Evolutionary conservation across 1,140 invertebrate species (phyloP), one percentile per base, ranked within the genome.

Genomic region (Drosophila busckii): DNA sequence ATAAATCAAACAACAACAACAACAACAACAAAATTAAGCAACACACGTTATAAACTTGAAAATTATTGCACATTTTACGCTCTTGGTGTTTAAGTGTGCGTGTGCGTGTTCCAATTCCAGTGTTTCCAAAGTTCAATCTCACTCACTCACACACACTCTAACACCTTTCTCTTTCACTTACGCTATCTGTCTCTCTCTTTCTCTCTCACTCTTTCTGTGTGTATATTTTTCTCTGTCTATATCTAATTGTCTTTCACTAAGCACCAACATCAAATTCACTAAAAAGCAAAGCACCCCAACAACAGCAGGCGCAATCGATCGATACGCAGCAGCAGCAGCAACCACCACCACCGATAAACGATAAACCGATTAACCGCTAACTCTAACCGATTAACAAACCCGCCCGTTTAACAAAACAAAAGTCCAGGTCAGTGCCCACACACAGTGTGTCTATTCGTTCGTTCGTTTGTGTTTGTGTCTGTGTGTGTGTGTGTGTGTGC

Each of bases 361-460:
- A 4, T 17, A 40, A 8, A 42, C 29, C 50, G 31, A 4, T 44
- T 5, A 12, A 28, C 41, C 41, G 19, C 10, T 62, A 62, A 25
- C 55, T 38, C 23, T 25, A 12, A 12, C 23, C 32, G 12, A 28
- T 22, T 28, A 40, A 5, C 15, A 17, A 10, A 12, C 29, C 40
- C 40, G 25, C 45, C 32, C 50, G 53, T n/a, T n/a, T n/a, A n/a
- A n/a, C n/a, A n/a, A n/a, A n/a, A n/a, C n/a, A n/a, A n/a, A n/a
- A n/a, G n/a, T 38, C 45, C 64, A 64, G 59, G 64, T 64, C 60
- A 63, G 53, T 68, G n/a, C n/a, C n/a, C n/a, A n/a, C n/a, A n/a
- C n/a, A n/a, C n/a, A n/a, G n/a, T n/a, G n/a, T n/a, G n/a, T n/a
- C n/a, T n/a, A n/a, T n/a, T n/a, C n/a, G n/a, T n/a, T n/a, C n/a